A percentile compares a stretch with the other conserved stretches of the same genome.
Evolutionary conservation across 2,888 invertebrate genomes (phyloP).

Genomic region (Pterobdella sp.): DNA sequence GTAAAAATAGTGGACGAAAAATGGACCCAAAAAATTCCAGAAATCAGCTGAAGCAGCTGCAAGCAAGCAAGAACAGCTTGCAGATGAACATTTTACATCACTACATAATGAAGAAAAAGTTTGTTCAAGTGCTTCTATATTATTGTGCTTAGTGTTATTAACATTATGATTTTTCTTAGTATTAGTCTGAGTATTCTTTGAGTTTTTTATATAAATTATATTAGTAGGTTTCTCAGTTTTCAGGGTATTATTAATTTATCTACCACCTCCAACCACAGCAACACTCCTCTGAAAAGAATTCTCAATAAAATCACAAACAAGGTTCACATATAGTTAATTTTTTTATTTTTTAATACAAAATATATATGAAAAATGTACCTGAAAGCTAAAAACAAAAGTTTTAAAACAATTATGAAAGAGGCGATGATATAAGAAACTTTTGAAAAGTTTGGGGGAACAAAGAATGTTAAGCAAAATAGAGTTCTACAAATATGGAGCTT

Average conservation of each 20-base stretch:
- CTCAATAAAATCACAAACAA: neutral
- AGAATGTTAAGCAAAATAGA: too few relatives aligned
- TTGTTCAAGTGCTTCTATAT: neutral
- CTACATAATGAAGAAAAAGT: neutral
- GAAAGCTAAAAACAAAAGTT: neutral
- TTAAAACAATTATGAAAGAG: neutral
- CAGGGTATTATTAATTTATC: too few relatives aligned
- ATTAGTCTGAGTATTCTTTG: too few relatives aligned
- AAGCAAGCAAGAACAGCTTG: neutral
- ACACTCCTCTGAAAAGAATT: neutral
- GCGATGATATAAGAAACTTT: neutral
- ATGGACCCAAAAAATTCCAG: too few relatives aligned
- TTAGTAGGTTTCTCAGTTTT: too few relatives aligned
- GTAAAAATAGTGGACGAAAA: too few relatives aligned
- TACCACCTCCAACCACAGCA: neutral
- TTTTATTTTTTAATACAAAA: neutral
- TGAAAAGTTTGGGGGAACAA: too few relatives aligned
- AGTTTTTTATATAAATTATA: too few relatives aligned
- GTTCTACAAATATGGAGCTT: too few relatives aligned
- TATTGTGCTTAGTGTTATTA: too few relatives aligned
- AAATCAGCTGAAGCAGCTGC: neutral
- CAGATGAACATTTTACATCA: neutral
- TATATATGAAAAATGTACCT: neutral
- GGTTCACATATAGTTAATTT: too few relatives aligned
- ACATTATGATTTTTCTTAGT: too few relatives aligned